Conservation (phyloP, 2,113 vertebrate species). For the Hylia prasina region DNA sequence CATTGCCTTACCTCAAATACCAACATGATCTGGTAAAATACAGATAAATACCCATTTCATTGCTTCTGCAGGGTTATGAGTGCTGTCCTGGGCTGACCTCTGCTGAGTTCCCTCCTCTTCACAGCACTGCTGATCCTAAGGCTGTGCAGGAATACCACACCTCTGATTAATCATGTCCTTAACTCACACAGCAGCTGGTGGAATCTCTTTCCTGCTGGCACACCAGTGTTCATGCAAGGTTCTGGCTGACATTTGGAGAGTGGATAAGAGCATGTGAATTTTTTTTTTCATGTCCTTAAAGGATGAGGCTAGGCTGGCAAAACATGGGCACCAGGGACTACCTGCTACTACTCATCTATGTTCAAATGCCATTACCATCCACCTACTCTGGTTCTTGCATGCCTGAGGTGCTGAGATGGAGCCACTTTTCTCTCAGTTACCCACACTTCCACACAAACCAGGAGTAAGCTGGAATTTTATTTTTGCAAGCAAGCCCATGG, state of each 20-base stretch:
- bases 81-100: neutral
- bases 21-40: neutral
- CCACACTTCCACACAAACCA: neutral
- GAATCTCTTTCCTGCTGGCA: neutral
- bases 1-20: neutral
- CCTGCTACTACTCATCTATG: neutral
- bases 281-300: neutral
- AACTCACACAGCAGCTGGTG: neutral
- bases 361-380: neutral
- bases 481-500: neutral
- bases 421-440: neutral
- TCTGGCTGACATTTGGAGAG: neutral
- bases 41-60: fast-evolving
- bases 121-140: neutral
- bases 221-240: neutral
- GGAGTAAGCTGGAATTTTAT: neutral
- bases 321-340: neutral
- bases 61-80: neutral
- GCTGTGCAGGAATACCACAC: neutral
- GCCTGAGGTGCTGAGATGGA: neutral
- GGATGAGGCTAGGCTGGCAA: neutral
- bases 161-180: neutral
- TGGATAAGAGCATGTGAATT: neutral
- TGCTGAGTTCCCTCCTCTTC: neutral
- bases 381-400: neutral